phyloP scores from a whole-genome alignment of 2,113 vertebrate genomes.

The Nothocercus julius region DNA sequence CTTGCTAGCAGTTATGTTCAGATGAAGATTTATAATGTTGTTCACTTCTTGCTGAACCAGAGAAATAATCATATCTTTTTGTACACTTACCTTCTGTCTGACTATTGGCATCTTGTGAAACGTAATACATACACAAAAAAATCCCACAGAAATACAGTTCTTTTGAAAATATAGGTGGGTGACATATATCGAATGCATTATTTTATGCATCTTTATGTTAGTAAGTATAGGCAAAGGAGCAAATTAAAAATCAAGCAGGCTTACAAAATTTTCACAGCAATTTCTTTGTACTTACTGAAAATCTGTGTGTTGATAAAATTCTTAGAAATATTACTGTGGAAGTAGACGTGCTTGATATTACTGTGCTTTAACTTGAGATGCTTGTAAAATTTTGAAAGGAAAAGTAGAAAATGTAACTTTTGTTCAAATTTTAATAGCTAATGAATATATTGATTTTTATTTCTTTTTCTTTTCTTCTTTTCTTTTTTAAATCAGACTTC shows the following conservation, averaged over 20 bases:
- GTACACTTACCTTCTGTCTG: background rate
- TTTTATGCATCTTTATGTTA: background rate
- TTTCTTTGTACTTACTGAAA: background rate
- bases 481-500: background rate
- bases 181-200: background rate
- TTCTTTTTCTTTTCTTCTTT: no score
- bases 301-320: background rate
- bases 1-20: background rate
- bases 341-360: accelerated
- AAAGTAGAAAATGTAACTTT: background rate
- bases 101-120: background rate
- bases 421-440: background rate
- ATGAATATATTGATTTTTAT: background rate
- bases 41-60: background rate
- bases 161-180: background rate
- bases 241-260: background rate
- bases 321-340: background rate
- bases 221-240: background rate
- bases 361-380: background rate
- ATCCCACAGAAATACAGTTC: background rate
- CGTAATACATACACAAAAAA: background rate
- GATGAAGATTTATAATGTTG: background rate
- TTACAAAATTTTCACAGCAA: background rate
- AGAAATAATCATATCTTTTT: background rate
- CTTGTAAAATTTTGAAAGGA: background rate